phyloP scores from a whole-genome alignment of 1,140 invertebrate genomes.

The Drosophila azteca region DNA sequence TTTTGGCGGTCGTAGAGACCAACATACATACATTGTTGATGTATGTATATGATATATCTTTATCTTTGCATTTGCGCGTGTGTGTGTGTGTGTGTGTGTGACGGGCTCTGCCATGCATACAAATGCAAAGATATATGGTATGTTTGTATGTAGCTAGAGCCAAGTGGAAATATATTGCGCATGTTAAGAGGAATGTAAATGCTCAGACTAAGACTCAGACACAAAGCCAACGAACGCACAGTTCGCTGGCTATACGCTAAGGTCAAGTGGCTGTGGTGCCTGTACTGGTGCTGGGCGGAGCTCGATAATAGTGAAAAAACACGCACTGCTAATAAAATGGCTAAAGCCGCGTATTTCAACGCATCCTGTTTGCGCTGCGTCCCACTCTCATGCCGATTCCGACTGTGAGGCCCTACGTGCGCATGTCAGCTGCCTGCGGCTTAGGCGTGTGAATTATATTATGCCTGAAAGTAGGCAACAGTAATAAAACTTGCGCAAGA shows the following conservation, averaged over 20 bases:
- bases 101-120: constrained; percentile 2
- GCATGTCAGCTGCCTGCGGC: constrained; percentile 76
- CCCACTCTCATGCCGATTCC: neutral
- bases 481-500: constrained; percentile 76
- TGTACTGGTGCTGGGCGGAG: neutral
- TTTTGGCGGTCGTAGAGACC: constrained; percentile 41
- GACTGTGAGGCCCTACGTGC: constrained; percentile 58
- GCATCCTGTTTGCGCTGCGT: constrained; percentile 35
- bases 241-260: constrained; percentile 33
- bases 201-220: constrained; percentile 45
- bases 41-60: constrained; percentile 34
- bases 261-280: constrained; percentile 56
- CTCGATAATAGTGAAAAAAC: constrained; percentile 79
- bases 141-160: constrained; percentile 8
- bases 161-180: constrained; percentile 76
- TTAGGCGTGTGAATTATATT: constrained; percentile 81
- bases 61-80: constrained; percentile 66
- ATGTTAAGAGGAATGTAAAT: constrained; percentile 77
- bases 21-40: constrained; percentile 30
- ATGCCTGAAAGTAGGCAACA: constrained; percentile 74
- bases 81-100: constrained; percentile 49
- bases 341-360: constrained; percentile 69
- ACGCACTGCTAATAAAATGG: constrained; percentile 81
- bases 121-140: constrained; percentile 21
- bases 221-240: constrained; percentile 56